Evolutionary conservation across 2,113 vertebrate species (phyloP).

Genomic region (Indicator indicator): DNA sequence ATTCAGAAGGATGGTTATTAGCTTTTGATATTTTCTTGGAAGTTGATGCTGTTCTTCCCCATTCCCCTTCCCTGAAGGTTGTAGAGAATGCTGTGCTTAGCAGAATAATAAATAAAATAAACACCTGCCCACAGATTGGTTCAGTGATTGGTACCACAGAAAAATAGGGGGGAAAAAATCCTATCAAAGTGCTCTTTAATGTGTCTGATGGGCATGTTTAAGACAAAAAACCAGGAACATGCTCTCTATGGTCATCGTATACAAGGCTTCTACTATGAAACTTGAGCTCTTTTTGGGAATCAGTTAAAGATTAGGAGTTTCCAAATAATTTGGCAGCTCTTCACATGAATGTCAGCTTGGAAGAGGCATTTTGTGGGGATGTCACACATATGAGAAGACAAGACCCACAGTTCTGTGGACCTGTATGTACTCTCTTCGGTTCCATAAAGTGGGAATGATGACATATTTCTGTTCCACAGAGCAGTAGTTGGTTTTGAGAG

Average conservation of each 20-base stretch:
- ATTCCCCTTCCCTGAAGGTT: constrained; percentile 81
- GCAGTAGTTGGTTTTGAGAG: background rate
- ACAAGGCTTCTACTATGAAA: background rate
- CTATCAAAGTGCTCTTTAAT: background rate
- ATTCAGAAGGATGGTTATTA: constrained; percentile 75
- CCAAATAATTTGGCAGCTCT: background rate
- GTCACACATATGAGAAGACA: rapidly evolving
- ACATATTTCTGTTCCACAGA: too few relatives aligned
- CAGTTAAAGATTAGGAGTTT: background rate
- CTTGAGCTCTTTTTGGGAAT: background rate
- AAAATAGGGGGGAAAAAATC: background rate
- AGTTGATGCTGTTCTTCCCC: constrained; percentile 68
- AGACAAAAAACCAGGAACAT: background rate
- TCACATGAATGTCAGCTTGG: background rate
- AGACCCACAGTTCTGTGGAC: background rate
- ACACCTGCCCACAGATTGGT: constrained; percentile 78
- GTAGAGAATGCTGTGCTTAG: constrained; percentile 87
- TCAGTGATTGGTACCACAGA: constrained; percentile 76
- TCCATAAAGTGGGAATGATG: background rate
- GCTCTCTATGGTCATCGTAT: background rate
- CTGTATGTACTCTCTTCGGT: background rate
- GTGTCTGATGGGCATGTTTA: background rate
- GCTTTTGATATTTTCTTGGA: constrained; percentile 72
- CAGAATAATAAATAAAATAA: constrained; percentile 82
- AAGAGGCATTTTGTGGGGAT: background rate